Evolutionary conservation across 64 coral and sea anemone species (phyloP), one percentile per base, ranked within the genome.

Genomic region (Pocillopora damicornis): DNA sequence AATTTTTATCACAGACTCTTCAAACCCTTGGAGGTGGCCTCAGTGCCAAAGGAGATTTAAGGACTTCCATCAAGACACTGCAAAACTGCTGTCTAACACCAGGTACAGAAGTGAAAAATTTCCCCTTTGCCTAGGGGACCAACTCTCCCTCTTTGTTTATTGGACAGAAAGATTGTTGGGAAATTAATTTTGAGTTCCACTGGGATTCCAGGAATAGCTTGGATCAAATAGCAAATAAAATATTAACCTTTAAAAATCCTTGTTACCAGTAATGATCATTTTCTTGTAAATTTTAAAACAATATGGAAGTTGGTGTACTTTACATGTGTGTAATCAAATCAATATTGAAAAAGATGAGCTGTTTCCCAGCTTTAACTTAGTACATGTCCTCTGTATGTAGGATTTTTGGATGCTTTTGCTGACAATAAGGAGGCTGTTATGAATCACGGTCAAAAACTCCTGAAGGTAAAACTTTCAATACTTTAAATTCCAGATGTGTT

Each of bases 1-100:
- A 51, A 51, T 71, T 71, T 23, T 71, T 3, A 3, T 22, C 59
- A 15, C 37, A 96, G 94, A 96, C 94, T 35, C 81, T 96, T 42
- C 94, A 96, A 87, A 83, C 87, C 11, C 22, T 93, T 61, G 94
- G 94, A 12, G 94, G 91, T 10, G 90, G 90, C 15, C 57, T 96
- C 14, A 92, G 94, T 88, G 77, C 91, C 8, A 96, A 96, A 37
- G 97, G 97, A 16, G 97, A 99, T 9, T 64, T 99, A 58, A 85
- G 97, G 60, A 91, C 93, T 25, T 92, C 93, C 1, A 86, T 92
- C 56, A 99, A 91, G 68, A 95, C 97, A 42, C 81, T 99, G 56
- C 92, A 99, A 68, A 81, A 88, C 34, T 99, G 97, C 60, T 95
- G 83, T 16, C 86, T 99, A 71, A 90, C 93, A 69, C 97, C 97